These are phyloP conservation scores for Amblyjoppa fuscipennis DNA, from an alignment of 2,888 invertebrate genomes.

Conservation along the genomic window DNA sequence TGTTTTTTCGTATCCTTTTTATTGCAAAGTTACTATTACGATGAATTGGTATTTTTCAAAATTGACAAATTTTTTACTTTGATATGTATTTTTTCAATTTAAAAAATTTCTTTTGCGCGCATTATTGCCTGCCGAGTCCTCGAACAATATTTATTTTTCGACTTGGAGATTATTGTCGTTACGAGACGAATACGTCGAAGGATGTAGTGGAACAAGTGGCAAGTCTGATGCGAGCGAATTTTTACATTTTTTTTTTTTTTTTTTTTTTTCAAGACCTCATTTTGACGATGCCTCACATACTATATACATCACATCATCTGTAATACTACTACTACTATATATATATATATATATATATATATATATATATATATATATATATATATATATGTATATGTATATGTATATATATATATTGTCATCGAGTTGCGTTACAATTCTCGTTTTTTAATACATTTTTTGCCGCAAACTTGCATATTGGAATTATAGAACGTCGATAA, in stretches of 20 bases:
- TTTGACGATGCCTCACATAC: conserved; percentile 62
- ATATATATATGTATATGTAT: conserved; percentile 11
- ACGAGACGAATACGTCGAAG: conserved; percentile 34
- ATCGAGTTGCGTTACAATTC: conserved; percentile 59
- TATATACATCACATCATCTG: conserved; percentile 32
- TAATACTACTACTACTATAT: conserved; percentile 12
- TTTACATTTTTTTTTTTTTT: conserved; percentile 32
- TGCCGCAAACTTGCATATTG: conserved; percentile 72
- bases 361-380: not conserved
- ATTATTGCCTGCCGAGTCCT: conserved; percentile 68
- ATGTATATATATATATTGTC: conserved; percentile 41
- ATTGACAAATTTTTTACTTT: conserved; percentile 72
- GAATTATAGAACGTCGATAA: conserved; percentile 75
- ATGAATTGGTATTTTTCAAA: conserved; percentile 84
- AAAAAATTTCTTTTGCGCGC: conserved; percentile 25
- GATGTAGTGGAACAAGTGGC: conserved; percentile 66
- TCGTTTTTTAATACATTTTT: conserved; percentile 68
- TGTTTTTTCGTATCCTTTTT: conserved; percentile 73
- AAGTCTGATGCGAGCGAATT: conserved; percentile 65
- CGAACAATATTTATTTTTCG: conserved; percentile 45
- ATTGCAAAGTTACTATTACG: conserved; percentile 45
- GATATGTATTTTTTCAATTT: not conserved
- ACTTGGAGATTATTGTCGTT: conserved; percentile 16
- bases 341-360: conserved; percentile 32
- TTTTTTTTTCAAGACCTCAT: conserved; percentile 21